Base-by-base conservation (phyloP, 1,140 invertebrate species). In the Diachasmimorpha longicaudata region DNA sequence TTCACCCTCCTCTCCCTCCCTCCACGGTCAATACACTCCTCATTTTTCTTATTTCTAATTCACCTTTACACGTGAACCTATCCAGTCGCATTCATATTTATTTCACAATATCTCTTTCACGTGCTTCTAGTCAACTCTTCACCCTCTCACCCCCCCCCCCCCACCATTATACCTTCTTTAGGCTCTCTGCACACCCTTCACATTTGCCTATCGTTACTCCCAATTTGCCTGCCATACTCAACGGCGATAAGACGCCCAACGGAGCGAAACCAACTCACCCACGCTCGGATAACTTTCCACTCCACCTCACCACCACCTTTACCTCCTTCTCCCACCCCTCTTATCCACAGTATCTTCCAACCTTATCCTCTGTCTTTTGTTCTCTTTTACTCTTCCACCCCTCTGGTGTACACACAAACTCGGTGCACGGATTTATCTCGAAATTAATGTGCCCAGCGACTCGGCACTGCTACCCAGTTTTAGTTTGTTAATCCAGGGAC, bases 191-290 rank as follows among this genome's bases (percentile, higher is more conserved):
- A 31, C 44, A 16, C 44, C n/a, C 21, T 42, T 71, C n/a, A 14
- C 44, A 23, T 46, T 70, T 11, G 31, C 19, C 44, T 23, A 42
- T 52, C 67, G 23, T 46, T 48, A 71, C 23, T 71, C 69, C 44
- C 69, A 71, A 71, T 71, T 71, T 71, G 44, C 69, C 44, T 71
- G 25, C 42, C 58, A 13, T 63, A 63, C 58, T 63, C 42, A 71
- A 23, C 69, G 42, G 11, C 69, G 69, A 71, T 71, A 71, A 71
- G 69, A 71, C 44, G 69, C 69, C 42, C 69, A 71, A 71, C 69
- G 69, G 42, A 71, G 69, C 69, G 23, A 42, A 11, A 71, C 39
- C 42, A 11, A 42, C 5, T 16, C 44, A 0, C 44, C 39, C 44
- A 71, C 44, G 69, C 69, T 71, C 23, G 69, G 69, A 52, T 71